These are phyloP conservation scores for Philhelius pedissequus DNA, from an alignment of 2,888 invertebrate species.

Conservation along the genomic window DNA sequence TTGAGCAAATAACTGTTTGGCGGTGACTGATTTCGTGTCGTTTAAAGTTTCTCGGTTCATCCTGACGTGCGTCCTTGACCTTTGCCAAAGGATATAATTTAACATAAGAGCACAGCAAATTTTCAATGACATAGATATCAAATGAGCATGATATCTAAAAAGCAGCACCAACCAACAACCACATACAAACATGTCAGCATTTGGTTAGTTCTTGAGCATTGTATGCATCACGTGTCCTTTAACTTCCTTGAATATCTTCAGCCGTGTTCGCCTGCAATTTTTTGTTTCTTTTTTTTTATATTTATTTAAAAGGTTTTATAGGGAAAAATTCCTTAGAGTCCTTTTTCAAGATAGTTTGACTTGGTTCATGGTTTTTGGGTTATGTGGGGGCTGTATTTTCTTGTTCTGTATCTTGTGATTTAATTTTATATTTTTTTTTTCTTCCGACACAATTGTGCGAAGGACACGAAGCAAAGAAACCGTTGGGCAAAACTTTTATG, in stretches of 20 bases:
- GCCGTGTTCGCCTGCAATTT: constrained; percentile 10
- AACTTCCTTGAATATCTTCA: constrained; percentile 6
- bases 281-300: not conserved
- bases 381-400: not conserved
- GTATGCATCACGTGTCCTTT: constrained; percentile 40
- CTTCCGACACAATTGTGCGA: constrained; percentile 44
- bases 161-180: not conserved
- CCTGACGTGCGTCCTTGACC: constrained; percentile 42
- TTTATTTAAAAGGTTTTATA: not conserved
- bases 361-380: not conserved
- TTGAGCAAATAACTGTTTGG: constrained; percentile 1
- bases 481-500: constrained; percentile 25
- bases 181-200: constrained; percentile 22
- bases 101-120: not conserved
- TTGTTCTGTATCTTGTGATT: constrained; percentile 30
- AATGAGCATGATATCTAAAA: constrained; percentile 5
- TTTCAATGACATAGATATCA: constrained; percentile 30
- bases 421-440: constrained; percentile 9
- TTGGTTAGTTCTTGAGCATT: constrained; percentile 21
- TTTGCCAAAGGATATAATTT: constrained; percentile 5
- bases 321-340: constrained; percentile 25
- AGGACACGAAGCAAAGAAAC: constrained; percentile 54
- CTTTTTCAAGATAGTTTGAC: constrained; percentile 21
- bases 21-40: constrained; percentile 1
- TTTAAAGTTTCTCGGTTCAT: not conserved